These are phyloP conservation scores for Cavia porcellus DNA, from an alignment of 2,113 vertebrate genomes.

Conservation along the genomic window DNA sequence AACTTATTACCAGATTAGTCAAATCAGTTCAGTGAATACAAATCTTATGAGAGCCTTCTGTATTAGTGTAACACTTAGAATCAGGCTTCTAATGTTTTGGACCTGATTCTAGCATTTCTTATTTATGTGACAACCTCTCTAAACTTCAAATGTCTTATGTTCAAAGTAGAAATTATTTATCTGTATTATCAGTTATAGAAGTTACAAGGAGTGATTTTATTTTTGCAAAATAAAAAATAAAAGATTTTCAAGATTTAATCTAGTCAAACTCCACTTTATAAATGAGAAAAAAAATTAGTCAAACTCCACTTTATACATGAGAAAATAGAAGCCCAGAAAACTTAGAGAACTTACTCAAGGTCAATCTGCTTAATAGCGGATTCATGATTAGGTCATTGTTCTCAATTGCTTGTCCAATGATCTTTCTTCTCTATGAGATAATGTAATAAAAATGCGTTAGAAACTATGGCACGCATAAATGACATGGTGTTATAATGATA, in stretches of 20 bases:
- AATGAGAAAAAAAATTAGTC: constrained; percentile 36
- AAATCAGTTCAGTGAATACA: constrained; percentile 34
- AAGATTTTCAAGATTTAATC: not conserved
- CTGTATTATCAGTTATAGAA: not conserved
- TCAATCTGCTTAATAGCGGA: not conserved
- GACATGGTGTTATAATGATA: not conserved
- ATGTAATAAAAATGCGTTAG: constrained; percentile 35
- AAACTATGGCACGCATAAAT: not conserved
- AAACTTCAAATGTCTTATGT: not conserved
- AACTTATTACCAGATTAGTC: not conserved
- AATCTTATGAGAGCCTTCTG: not conserved
- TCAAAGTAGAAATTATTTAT: not conserved
- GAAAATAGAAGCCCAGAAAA: not conserved
- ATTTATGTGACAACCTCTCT: not conserved
- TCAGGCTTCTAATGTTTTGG: not conserved
- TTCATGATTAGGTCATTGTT: not conserved
- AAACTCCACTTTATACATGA: constrained; percentile 2
- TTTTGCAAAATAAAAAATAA: not conserved
- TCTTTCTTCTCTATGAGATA: constrained; percentile 40
- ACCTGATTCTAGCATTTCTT: not conserved
- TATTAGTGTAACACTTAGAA: not conserved
- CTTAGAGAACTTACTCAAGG: not conserved
- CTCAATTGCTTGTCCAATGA: constrained; percentile 27
- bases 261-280: not conserved
- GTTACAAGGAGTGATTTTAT: not conserved